phyloP scores from a whole-genome alignment of 2,888 invertebrate genomes.

The Dioctria linearis region DNA sequence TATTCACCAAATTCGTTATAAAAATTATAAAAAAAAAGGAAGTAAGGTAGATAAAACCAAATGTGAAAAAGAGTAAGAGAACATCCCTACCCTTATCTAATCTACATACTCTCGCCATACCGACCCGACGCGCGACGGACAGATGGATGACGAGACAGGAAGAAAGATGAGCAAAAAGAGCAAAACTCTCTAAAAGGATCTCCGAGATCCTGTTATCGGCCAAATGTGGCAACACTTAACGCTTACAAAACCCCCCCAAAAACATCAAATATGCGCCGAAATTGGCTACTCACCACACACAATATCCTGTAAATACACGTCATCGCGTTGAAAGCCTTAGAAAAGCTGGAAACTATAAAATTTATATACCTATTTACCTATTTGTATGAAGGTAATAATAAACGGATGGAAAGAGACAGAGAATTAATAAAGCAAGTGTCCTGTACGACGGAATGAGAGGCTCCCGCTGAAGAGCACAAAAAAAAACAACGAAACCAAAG shows the following conservation, averaged over 20 bases:
- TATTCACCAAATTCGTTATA: constrained; percentile 34
- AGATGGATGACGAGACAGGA: neutral
- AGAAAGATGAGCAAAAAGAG: neutral
- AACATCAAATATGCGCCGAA: constrained; percentile 52
- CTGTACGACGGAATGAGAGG: neutral
- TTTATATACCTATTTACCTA: constrained; percentile 35
- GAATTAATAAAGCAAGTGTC: neutral
- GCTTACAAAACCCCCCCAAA: constrained; percentile 49
- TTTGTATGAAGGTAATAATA: neutral
- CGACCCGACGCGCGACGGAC: neutral
- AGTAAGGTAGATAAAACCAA: neutral
- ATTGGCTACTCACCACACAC: constrained; percentile 52
- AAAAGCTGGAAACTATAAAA: constrained; percentile 52
- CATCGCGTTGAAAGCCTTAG: constrained; percentile 56
- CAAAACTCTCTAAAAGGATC: constrained; percentile 21
- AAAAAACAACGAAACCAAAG: constrained; percentile 54
- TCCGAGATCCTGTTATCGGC: constrained; percentile 47
- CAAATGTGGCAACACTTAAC: constrained; percentile 53
- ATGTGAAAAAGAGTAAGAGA: neutral
- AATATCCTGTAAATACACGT: constrained; percentile 55
- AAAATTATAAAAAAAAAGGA: neutral
- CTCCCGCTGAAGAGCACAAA: neutral
- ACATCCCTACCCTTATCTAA: too few relatives aligned
- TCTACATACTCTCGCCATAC: too few relatives aligned
- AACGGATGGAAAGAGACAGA: constrained; percentile 9